Conservation (phyloP, 2,797 vertebrate genomes). For the Anguilla pacifica region DNA sequence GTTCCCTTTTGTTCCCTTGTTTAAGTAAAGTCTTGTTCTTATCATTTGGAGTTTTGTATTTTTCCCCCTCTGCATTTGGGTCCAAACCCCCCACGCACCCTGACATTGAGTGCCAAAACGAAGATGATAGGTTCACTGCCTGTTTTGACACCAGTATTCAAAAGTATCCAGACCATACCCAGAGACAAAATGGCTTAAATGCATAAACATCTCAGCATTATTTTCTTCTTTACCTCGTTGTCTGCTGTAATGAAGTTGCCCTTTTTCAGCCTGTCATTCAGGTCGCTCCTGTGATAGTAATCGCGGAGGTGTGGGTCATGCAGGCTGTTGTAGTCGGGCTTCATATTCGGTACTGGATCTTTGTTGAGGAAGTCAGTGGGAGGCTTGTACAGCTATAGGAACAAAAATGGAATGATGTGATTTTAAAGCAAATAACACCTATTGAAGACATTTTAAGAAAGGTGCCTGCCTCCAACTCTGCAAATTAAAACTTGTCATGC, state of each 20-base stretch:
- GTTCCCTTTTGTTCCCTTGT: no score
- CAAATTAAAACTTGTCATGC: not conserved
- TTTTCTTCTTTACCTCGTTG: not conserved
- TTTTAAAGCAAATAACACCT: not conserved
- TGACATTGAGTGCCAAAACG: no score
- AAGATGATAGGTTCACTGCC: no score
- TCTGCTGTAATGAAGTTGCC: slow-evolving; percentile 13
- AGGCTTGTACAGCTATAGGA: not conserved
- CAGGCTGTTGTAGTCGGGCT: not conserved
- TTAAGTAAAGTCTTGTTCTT: no score
- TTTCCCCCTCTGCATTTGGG: no score
- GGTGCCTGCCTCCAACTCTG: not conserved
- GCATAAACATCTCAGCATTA: not conserved
- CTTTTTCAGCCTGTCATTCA: not conserved
- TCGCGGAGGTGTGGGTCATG: not conserved
- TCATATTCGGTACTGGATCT: not conserved
- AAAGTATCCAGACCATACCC: not conserved
- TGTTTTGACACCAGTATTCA: no score
- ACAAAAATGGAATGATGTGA: not conserved
- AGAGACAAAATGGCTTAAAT: not conserved
- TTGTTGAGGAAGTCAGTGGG: not conserved
- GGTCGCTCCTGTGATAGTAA: not conserved
- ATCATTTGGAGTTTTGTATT: no score
- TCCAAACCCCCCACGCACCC: no score
- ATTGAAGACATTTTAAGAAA: not conserved